A percentile compares a stretch with the other conserved stretches of the same genome.
Conservation (phyloP, 2,888 invertebrate species). For the Beris chalybata region DNA sequence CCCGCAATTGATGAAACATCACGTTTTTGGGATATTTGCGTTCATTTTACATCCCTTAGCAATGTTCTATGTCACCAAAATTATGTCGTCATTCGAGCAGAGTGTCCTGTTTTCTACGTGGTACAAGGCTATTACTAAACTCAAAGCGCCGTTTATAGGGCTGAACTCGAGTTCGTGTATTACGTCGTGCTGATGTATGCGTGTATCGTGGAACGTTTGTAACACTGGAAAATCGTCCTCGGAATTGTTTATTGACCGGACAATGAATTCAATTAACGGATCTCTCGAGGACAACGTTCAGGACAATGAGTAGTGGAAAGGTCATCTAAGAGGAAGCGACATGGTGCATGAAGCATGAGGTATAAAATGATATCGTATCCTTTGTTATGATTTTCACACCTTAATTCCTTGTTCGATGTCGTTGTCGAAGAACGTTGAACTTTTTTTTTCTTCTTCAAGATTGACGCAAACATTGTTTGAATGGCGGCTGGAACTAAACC, state of each 20-base stretch:
- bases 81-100: too few species aligned
- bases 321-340: neutral
- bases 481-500: too few species aligned
- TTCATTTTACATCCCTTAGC: too few species aligned
- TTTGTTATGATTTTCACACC: neutral
- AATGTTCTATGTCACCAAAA: too few species aligned
- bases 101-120: too few species aligned
- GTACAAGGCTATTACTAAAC: too few species aligned
- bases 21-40: constrained; percentile 2
- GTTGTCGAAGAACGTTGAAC: neutral
- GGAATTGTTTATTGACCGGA: constrained; percentile 29
- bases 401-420: neutral
- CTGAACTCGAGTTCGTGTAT: too few species aligned
- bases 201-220: neutral
- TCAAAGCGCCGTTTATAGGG: too few species aligned
- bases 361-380: neutral
- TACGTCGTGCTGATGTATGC: too few species aligned
- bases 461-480: too few species aligned
- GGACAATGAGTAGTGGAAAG: neutral
- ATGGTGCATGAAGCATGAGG: neutral
- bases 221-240: neutral
- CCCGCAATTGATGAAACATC: constrained; percentile 20
- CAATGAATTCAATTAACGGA: constrained; percentile 29
- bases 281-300: constrained; percentile 1
- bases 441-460: neutral